phyloP scores from a whole-genome alignment of 2,888 invertebrate genomes.

The Apocheima hispidaria region DNA sequence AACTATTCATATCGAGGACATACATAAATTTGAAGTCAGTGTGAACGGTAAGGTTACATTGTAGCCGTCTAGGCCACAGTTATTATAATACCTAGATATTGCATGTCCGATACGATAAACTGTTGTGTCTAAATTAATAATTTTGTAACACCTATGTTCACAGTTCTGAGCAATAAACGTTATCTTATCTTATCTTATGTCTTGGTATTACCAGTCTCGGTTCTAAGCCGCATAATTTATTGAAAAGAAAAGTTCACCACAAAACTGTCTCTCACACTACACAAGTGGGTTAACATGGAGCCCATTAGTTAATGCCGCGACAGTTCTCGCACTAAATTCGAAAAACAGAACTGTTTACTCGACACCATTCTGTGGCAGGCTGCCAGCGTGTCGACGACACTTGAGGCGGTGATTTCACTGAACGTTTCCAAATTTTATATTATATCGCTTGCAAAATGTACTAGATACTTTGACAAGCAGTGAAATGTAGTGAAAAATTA shows the following conservation, averaged over 20 bases:
- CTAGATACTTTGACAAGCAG: conserved; percentile 6
- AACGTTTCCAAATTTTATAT: conserved; percentile 7
- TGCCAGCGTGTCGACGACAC: conserved; percentile 41
- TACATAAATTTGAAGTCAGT: no score
- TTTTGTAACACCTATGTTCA: no score
- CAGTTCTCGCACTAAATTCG: conserved; percentile 43
- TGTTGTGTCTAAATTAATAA: no score
- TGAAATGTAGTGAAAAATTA: not conserved
- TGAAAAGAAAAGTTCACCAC: conserved; percentile 6
- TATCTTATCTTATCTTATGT: no score
- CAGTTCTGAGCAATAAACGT: no score
- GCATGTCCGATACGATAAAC: no score
- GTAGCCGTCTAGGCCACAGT: no score
- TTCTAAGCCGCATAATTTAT: no score
- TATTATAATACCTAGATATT: no score
- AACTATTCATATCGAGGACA: no score
- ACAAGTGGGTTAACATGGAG: conserved; percentile 35
- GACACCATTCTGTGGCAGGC: conserved; percentile 31
- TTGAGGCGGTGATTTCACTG: conserved; percentile 35
- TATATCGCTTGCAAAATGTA: not conserved
- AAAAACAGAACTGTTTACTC: conserved; percentile 47
- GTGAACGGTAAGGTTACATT: no score
- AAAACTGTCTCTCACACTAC: conserved; percentile 31
- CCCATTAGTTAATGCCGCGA: conserved; percentile 42
- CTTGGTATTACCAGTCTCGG: no score